Evolutionary conservation across 2,113 vertebrate genomes (phyloP), one percentile per base, ranked within the genome.

Genomic region (Archilochus colubris): DNA sequence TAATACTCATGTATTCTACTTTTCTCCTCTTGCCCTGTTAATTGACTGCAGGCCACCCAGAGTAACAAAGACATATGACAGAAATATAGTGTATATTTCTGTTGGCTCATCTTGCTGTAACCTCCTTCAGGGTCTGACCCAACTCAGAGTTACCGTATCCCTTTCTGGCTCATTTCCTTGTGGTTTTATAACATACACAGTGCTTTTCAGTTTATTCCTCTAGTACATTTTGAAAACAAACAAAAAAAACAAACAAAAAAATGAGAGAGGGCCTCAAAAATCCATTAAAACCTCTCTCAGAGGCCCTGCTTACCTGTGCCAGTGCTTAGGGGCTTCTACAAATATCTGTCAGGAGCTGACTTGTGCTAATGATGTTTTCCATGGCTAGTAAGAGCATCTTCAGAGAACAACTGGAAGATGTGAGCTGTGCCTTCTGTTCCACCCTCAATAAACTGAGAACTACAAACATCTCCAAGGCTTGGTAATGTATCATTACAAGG

Each of bases 11-110:
- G 20, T 25, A 25, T 53, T 79, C 57, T 61, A 2, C 63, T 91
- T 72, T 62, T 81, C 57, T 57, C 57, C 63, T 80, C 46, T 74
- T 68, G 46, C 54, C 36, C 68, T 82, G 38, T 59, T 92, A 94
- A 91, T 30, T 88, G 80, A 78, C 76, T 86, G 77, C 86, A 95
- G 96, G 88, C 95, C 91, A 96, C 95, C 91, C 88, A 93, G 89
- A 30, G 36, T 83, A 93, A 91, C 91, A 95, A 88, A 93, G 90
- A 94, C 40, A 53, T 78, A 79, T 48, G 82, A 82, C 78, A 89
- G 80, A 91, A 96, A 89, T 73, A 84, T 5, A 91, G 21, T 55
- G 53, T 94, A 20, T 89, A 92, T 93, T 94, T 96, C 88, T 85
- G 72, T 91, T 94, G 94, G 94, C 91, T 94, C 14, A 1, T 91